Percentiles rank a stretch among this genome's conserved stretches.
These are phyloP conservation scores for Peromyscus polionotus DNA, from an alignment of 2,113 vertebrate genomes.

Conservation along the genomic window DNA sequence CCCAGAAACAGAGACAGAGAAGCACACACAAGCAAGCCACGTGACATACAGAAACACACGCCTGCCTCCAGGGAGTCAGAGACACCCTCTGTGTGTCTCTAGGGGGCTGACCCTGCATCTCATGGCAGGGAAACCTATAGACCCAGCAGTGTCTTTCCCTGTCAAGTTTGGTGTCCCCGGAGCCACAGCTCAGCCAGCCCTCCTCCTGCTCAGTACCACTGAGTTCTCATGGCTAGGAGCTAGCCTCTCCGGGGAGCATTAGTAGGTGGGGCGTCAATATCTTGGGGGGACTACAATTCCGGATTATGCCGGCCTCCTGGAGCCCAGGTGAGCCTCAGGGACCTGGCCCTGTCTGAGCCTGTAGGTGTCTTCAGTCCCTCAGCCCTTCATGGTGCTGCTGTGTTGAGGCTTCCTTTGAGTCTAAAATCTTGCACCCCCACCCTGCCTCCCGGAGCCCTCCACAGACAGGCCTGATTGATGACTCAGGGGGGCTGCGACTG, in stretches of 20 bases:
- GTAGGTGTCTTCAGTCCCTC: constrained; percentile 29
- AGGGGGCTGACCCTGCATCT: background rate
- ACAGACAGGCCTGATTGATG: constrained; percentile 88
- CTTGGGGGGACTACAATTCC: fast-evolving
- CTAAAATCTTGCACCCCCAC: constrained; percentile 67
- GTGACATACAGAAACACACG: background rate
- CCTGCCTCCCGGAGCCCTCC: constrained; percentile 69
- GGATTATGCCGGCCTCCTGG: background rate
- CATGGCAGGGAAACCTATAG: fast-evolving
- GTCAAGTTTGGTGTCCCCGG: background rate
- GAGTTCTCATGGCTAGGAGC: background rate
- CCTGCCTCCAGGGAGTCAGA: background rate
- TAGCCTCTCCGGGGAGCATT: background rate
- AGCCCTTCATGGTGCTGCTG: background rate
- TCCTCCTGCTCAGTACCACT: background rate
- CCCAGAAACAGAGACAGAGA: background rate
- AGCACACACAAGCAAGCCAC: background rate
- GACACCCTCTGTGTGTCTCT: background rate
- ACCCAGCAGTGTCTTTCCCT: background rate
- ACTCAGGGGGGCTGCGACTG: constrained; percentile 85
- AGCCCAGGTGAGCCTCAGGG: background rate
- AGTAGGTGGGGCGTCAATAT: fast-evolving
- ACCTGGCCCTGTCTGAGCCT: constrained; percentile 69
- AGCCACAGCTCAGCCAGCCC: background rate
- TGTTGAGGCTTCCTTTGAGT: constrained; percentile 74